Evolutionary conservation across 1,140 invertebrate species (phyloP), one percentile per base, ranked within the genome.

Genomic region (Drosophila obscura): DNA sequence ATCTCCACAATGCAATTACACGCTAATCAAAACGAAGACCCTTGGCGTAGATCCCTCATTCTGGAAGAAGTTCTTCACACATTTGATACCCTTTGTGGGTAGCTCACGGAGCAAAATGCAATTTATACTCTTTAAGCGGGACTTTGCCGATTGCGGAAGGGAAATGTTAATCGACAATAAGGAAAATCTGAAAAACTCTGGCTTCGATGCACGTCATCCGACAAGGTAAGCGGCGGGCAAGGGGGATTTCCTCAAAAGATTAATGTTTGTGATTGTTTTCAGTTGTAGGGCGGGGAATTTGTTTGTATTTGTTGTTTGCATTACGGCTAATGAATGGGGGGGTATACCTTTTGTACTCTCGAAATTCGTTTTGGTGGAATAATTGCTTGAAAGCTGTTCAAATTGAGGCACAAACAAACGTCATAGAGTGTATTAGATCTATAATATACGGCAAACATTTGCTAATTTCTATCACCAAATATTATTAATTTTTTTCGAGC

Each of bases 11-110:
- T 91, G 90, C 49, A 89, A 84, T 62, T 77, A 89, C 61, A 82
- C 79, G 11, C 48, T 91, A 4, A 74, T 68, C 4, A 73, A 78
- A 16, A 65, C 78, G 0, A 69, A 80, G 9, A 76, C 88, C 2
- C 65, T 90, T 22, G 67, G 67, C 4, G 48, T 85, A 51, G 90
- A 91, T n/a, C 58, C 74, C 24, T 64, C 80, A 1, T 91, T 91
- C 35, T 69, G 88, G 80, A 91, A 90, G 16, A 88, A 83, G 51
- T 89, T 91, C 58, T 85, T 91, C 31, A 90, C 78, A 15, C 87
- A 91, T 43, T 80, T 51, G 74, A 72, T 89, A 28, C 90, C 90
- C 4, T 91, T 91, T 44, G 77, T 65, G 1, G 74, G 74, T 16
- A 75, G 66, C 2, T 39, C 73, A 8, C 58, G 75, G 5, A 81